Base-by-base conservation (phyloP, 35 echinoderm and acorn worm species). In the Eucidaris tribuloides region DNA sequence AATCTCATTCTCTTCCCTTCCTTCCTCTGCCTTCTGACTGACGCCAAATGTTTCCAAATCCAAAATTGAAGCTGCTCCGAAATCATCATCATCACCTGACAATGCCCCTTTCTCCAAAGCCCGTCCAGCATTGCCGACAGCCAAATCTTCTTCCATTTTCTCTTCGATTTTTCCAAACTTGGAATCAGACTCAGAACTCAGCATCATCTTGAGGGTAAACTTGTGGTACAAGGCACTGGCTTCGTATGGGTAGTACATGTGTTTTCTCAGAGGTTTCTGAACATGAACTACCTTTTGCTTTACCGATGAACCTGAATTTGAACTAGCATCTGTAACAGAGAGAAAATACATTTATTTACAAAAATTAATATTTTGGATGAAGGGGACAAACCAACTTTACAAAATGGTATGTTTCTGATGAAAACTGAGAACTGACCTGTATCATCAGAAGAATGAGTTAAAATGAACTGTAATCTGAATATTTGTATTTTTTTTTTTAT, bases 191-290 rank as follows among this genome's bases (percentile, higher is more conserved):
- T 83, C 58, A 17, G n/a, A 11, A 50, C 9, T 31, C 20, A 83
- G 58, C 20, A 62, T 3, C 29, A 15, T 22, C 20, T 24, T 15
- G 7, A 83, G 20, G 2, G 25, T 40, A 18, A n/a, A 37, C 32
- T 14, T 20, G 36, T 83, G 80, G 31, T 64, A 83, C 11, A 59
- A 24, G 9, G 4, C 6, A 62, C 80, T 83, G 38, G 37, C 80
- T 23, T 83, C 80, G 29, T 64, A 61, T 3, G 80, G 80, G 30
- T 25, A 83, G 57, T 37, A 64, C 65, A 39, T 0, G 3, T 55
- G 62, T 83, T 24, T 30, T n/a, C n/a, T 83, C 14, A 63, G 48
- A 18, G 80, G 80, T 32, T 83, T 59, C 27, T 59, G 27, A 42
- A 83, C 65, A 27, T 41, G 44, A 36, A 83, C 56, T 4, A 40